Evolutionary conservation across 2,797 vertebrate genomes (phyloP).

Genomic region (Hippoglossus hippoglossus): DNA sequence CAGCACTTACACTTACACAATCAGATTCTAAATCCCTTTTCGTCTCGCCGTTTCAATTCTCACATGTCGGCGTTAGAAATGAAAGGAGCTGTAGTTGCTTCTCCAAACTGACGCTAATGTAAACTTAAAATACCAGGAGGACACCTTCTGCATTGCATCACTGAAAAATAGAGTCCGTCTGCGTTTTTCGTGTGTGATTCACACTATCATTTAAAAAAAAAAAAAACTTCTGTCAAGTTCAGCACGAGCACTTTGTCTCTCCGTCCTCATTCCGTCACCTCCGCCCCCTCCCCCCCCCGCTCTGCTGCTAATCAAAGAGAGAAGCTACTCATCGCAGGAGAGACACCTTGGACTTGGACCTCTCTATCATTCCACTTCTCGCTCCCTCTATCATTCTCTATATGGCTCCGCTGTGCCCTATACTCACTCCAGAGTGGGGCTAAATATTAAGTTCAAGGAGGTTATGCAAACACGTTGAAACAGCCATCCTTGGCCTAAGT

Average conservation of each 20-base stretch:
- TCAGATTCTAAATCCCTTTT: neutral
- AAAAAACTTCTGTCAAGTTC: neutral
- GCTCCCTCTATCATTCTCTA: slow-evolving; percentile 66
- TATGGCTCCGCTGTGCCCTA: slow-evolving; percentile 61
- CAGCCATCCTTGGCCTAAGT: slow-evolving; percentile 83
- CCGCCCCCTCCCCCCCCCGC: slow-evolving; percentile 26
- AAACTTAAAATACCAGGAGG: slow-evolving; percentile 48
- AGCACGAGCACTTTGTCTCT: slow-evolving; percentile 26
- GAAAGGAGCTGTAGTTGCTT: neutral
- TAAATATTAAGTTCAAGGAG: slow-evolving; percentile 86
- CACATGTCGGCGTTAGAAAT: neutral
- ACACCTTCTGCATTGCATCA: slow-evolving; percentile 34
- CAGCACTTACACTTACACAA: neutral
- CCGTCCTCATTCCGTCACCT: slow-evolving; percentile 44
- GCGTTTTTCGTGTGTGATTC: slow-evolving; percentile 40
- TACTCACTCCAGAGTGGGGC: slow-evolving; percentile 74
- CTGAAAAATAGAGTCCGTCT: slow-evolving; percentile 17
- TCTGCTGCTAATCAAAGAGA: slow-evolving; percentile 64
- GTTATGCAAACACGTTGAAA: slow-evolving; percentile 86
- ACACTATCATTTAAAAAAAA: slow-evolving; percentile 1
- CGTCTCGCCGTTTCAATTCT: neutral
- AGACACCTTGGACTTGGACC: slow-evolving; percentile 50
- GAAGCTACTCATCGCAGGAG: slow-evolving; percentile 24
- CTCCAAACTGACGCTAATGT: slow-evolving; percentile 23
- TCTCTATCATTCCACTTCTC: slow-evolving; percentile 59